Evolutionary conservation across 2,888 invertebrate genomes (phyloP), one percentile per base, ranked within the genome.

Genomic region (Dorcus hopei): DNA sequence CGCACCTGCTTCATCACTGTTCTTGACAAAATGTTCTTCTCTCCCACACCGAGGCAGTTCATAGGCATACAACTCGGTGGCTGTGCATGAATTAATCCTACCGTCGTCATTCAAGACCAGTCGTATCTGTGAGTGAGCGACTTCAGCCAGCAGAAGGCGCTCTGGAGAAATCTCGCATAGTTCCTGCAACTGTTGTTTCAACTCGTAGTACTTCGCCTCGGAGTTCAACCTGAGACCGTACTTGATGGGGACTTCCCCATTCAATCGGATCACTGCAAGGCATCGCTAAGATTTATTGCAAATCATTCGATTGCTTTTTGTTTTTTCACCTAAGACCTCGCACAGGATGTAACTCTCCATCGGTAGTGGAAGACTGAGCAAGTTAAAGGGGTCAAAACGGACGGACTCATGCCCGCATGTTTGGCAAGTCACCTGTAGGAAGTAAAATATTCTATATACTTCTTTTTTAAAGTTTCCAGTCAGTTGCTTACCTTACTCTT

Each of bases 381-480:
- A 88, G 77, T 93, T 94, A 82, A 95, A 96, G 2, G 95, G 91
- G 80, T 96, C 96, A 79, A 95, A 96, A 45, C 92, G 85, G 58
- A 93, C 92, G 52, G 92, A 93, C 70, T 91, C 90, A 64, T 88
- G 86, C 8, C 87, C 87, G 80, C 96, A 96, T 19, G 87, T 86
- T 70, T 87, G 85, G 78, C 96, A 96, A 49, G 88, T 87, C 52
- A 88, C 83, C 77, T 77, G 55, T 39, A 68, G 41, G 45, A 45
- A 16, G 23, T 5, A 38, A n/a, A 49, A 39, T 6, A 8, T 41
- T 19, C 23, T 9, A 39, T 3, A 8, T 16, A 38, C 14, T 14
- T 40, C 39, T 38, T 38, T 50, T 7, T 33, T 45, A 1, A 52
- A 7, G 43, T 52, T 45, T 16, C n/a, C 19, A 9, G 6, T 23